phyloP scores from a whole-genome alignment of 2,888 invertebrate species.

The Lycaena phlaeas region DNA sequence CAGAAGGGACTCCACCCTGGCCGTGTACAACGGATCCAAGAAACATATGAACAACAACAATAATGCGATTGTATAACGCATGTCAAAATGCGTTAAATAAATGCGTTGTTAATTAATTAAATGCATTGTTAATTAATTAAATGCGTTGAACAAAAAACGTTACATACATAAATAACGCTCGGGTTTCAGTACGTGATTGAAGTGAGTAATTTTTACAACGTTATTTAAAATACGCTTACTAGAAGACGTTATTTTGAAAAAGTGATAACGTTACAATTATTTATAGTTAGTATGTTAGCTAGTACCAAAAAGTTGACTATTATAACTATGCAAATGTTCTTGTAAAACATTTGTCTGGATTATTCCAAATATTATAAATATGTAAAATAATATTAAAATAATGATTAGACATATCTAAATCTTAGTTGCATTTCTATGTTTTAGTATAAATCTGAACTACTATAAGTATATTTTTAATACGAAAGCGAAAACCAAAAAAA shows the following conservation, averaged over 20 bases:
- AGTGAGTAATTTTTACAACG: not conserved
- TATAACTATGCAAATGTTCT: no score
- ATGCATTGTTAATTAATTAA: not conserved
- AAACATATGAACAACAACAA: constrained; percentile 55
- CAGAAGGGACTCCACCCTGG: constrained; percentile 39
- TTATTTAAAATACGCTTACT: not conserved
- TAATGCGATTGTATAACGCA: constrained; percentile 37
- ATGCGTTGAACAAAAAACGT: not conserved
- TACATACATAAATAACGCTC: not conserved
- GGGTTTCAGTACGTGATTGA: not conserved
- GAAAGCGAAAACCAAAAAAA: not conserved
- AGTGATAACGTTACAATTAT: no score
- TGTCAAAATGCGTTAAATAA: not conserved
- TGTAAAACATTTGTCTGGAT: no score
- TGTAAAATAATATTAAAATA: not conserved
- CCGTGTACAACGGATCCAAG: constrained; percentile 40
- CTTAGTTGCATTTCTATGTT: no score
- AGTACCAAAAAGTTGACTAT: no score
- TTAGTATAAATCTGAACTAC: no score
- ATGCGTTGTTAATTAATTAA: not conserved
- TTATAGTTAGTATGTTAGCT: no score
- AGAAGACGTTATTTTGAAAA: no score
- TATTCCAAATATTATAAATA: no score
- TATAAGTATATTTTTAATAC: not conserved
- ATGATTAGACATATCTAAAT: no score